Evolutionary conservation across 37 sponge, comb jelly and placozoan genomes (phyloP), one percentile per base, ranked within the genome.

Genomic region (Lycopodina hypogea): DNA sequence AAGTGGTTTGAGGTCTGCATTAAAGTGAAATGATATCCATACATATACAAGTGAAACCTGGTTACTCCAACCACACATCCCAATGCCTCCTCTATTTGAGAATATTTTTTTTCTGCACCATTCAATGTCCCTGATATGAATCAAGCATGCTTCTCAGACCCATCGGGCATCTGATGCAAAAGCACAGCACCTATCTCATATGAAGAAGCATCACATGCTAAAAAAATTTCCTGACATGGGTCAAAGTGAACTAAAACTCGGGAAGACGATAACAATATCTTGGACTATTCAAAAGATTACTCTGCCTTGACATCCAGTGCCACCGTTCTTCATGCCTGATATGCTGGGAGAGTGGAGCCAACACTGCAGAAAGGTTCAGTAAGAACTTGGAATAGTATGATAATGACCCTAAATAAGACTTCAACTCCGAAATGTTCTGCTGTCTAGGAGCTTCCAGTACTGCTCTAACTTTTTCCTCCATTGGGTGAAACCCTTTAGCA

Each of bases 211-310:
- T 84, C 85, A 24, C 77, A 76, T 29, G 71, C 68, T 22, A 66
- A 51, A 24, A 17, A 17, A 26, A 84, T 28, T 51, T 69, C 36
- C 9, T 56, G 66, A 24, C 45, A 60, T 55, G 78, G 78, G 37
- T 84, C 85, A 71, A 78, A 84, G 23, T 73, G 74, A 48, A 73
- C 82, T 21, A 74, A 63, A 35, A 68, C 70, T 59, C 72, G 76
- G 0, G 80, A 83, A 26, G 89, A 83, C 1, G 68, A 26, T 51
- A 87, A 33, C 33, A 72, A 52, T 65, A 76, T 23, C 62, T 80
- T 78, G 2, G 76, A 86, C 18, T 80, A 36, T 56, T 42, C 41
- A 60, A 87, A 88, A 9, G 80, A 75, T 63, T 42, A 32, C 33
- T 69, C 35, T 42, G 68, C 56, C 18, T 51, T 7, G n/a, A 41